A percentile compares a stretch with the other conserved stretches of the same genome.
Evolutionary conservation across 1,140 invertebrate genomes (phyloP).

Genomic region (Sesamia nonagrioides): DNA sequence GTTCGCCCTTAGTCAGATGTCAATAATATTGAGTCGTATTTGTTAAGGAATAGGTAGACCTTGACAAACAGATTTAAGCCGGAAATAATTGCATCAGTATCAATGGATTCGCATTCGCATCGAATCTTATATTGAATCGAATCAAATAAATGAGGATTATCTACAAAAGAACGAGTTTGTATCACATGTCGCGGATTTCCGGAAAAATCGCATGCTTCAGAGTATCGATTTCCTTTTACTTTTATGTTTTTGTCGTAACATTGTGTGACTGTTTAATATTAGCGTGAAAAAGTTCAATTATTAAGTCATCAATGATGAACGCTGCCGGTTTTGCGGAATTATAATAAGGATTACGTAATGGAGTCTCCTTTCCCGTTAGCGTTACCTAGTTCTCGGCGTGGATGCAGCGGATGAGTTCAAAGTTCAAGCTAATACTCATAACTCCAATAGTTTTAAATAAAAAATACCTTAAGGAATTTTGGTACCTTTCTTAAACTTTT

Average conservation of each 20-base stretch:
- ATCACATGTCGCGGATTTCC: conserved; percentile 38
- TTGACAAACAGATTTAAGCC: neutral
- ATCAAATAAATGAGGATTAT: conserved; percentile 11
- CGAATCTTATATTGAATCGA: conserved; percentile 19
- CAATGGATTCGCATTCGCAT: neutral
- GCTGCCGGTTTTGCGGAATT: neutral
- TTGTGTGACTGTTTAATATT: neutral
- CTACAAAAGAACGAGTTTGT: conserved; percentile 28
- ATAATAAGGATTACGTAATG: neutral
- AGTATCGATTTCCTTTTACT: conserved; percentile 43
- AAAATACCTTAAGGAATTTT: too few species aligned
- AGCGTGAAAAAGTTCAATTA: conserved; percentile 21
- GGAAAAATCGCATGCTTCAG: conserved; percentile 28
- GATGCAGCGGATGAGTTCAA: too few species aligned
- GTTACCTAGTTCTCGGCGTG: too few species aligned
- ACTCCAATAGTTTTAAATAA: too few species aligned
- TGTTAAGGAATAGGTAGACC: neutral
- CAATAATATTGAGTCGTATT: neutral
- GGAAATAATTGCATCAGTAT: conserved; percentile 23
- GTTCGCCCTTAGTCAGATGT: neutral
- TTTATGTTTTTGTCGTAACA: conserved; percentile 35
- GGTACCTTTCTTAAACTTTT: too few species aligned
- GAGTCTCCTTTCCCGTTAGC: neutral
- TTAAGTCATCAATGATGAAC: neutral
- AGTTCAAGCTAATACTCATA: too few species aligned